phyloP scores from a whole-genome alignment of 2,113 vertebrate genomes.

The Glareola pratincola region DNA sequence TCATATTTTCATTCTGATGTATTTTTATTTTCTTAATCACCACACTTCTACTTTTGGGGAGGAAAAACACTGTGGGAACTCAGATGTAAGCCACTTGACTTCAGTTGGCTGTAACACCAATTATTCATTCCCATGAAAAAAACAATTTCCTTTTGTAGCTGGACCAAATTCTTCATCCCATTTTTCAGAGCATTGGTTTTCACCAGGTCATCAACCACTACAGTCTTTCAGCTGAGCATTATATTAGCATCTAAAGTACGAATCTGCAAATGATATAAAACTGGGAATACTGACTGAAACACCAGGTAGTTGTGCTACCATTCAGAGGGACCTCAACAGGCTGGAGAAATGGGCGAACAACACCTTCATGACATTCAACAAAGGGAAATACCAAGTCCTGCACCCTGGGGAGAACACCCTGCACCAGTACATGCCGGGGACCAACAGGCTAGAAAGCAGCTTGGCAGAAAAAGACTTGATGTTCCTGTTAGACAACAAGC shows the following conservation, averaged over 20 bases:
- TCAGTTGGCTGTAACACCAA: not conserved
- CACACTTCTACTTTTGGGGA: not conserved
- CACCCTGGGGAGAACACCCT: not conserved
- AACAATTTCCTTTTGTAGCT: not conserved
- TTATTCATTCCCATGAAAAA: not conserved
- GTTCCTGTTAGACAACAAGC: not conserved
- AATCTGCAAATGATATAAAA: not conserved
- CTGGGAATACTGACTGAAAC: not conserved
- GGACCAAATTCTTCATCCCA: not conserved
- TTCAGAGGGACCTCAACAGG: no score
- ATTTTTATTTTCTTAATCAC: not conserved
- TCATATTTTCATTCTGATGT: not conserved
- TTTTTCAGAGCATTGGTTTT: not conserved
- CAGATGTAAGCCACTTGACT: not conserved
- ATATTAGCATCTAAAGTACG: not conserved
- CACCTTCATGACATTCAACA: not conserved
- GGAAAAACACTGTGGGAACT: not conserved
- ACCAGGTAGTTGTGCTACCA: not conserved
- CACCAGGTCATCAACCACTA: not conserved
- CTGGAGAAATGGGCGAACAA: not conserved
- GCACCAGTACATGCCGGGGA: not conserved
- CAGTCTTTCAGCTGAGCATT: not conserved
- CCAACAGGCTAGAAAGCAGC: not conserved
- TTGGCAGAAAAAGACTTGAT: not conserved
- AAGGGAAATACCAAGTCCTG: not conserved